Evolutionary conservation across 2,797 vertebrate genomes (phyloP).

Genomic region (Girardinus metallicus): DNA sequence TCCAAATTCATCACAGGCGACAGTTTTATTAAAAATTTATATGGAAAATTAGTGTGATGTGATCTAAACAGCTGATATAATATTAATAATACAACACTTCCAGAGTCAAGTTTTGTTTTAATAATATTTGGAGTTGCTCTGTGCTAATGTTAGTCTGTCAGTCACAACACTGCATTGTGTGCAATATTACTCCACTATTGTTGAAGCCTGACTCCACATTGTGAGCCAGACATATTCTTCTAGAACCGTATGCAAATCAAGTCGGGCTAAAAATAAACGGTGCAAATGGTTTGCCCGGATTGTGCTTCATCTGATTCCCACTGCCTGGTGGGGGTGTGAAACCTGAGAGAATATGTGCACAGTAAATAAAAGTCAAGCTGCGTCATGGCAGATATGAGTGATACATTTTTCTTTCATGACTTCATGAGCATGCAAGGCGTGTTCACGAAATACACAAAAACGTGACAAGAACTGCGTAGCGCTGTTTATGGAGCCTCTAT

Average conservation of each 20-base stretch:
- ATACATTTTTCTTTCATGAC: constrained; percentile 1
- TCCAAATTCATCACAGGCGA: constrained; percentile 55
- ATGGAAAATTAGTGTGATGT: constrained; percentile 37
- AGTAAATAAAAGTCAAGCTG: constrained; percentile 11
- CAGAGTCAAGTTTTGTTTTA: constrained; percentile 20
- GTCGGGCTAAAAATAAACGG: constrained; percentile 39
- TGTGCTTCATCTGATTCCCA: constrained; percentile 20
- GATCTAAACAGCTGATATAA: constrained; percentile 29
- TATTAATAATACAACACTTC: constrained; percentile 16
- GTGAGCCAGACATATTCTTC: constrained; percentile 13
- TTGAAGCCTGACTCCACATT: constrained; percentile 21
- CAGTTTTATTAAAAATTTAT: constrained; percentile 58
- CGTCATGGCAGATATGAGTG: constrained; percentile 15
- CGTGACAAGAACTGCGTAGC: neutral
- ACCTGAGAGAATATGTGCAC: neutral
- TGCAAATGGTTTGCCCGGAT: constrained; percentile 23
- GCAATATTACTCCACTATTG: constrained; percentile 16
- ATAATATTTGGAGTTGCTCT: constrained; percentile 45
- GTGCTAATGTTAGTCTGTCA: constrained; percentile 23
- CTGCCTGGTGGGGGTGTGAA: neutral
- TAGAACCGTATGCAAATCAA: constrained; percentile 39
- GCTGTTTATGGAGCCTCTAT: neutral
- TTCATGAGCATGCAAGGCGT: neutral
- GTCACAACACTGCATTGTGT: constrained; percentile 34
- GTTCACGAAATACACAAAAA: neutral